These are phyloP conservation scores for Bellardia bayeri DNA, from an alignment of 2,888 invertebrate species.

Conservation along the genomic window DNA sequence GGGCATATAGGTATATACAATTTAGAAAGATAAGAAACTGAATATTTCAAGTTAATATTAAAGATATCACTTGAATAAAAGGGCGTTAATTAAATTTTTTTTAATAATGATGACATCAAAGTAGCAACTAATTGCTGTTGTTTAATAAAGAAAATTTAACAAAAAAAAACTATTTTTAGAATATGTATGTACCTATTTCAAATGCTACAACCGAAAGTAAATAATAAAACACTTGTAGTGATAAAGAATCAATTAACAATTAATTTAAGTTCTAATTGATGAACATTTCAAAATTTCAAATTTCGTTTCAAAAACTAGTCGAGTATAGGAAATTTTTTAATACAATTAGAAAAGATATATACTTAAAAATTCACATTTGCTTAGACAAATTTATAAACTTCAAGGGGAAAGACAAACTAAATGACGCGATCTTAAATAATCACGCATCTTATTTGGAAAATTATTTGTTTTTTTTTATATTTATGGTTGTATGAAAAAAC, in stretches of 20 bases:
- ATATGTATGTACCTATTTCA: neutral
- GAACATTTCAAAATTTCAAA: neutral
- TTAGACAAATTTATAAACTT: neutral
- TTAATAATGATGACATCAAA: conserved; percentile 16
- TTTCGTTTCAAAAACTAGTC: neutral
- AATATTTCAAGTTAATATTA: neutral
- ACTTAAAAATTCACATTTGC: neutral
- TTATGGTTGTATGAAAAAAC: conserved; percentile 29
- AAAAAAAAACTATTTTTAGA: neutral
- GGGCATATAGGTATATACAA: neutral
- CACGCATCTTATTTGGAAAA: conserved; percentile 8
- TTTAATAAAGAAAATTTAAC: neutral
- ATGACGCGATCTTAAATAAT: conserved; percentile 51
- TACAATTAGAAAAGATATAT: neutral
- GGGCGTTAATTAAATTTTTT: conserved; percentile 21
- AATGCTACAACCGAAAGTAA: no score
- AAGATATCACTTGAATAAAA: neutral
- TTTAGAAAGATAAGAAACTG: neutral
- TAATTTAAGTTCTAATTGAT: conserved; percentile 14
- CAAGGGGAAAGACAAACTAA: neutral
- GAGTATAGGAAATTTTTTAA: neutral
- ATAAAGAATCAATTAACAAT: conserved; percentile 54
- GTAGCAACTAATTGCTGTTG: neutral
- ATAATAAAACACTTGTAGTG: conserved; percentile 37
- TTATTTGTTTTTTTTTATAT: neutral